These are phyloP conservation scores for Melolontha melolontha DNA, from an alignment of 2,888 invertebrate genomes.

Conservation along the genomic window DNA sequence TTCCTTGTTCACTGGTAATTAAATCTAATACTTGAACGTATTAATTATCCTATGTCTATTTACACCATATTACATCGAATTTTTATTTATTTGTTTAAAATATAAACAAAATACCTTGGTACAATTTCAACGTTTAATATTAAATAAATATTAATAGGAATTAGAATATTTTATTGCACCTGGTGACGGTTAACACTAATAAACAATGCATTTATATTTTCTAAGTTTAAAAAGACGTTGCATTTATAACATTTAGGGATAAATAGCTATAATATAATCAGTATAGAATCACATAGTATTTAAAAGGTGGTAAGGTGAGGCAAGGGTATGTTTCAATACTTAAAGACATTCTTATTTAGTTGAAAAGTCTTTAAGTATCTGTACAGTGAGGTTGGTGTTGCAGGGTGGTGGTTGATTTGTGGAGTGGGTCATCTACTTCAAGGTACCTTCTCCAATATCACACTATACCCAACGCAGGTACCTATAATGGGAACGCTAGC, in stretches of 20 bases:
- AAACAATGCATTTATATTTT: constrained; percentile 4
- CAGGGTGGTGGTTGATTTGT: constrained; percentile 62
- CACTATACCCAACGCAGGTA: constrained; percentile 16
- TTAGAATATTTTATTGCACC: not conserved
- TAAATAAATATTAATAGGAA: too few species aligned
- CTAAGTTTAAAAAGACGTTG: not conserved
- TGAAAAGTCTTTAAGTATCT: constrained; percentile 52
- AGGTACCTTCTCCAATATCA: constrained; percentile 13
- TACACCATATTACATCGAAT: too few species aligned
- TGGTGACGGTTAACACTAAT: not conserved
- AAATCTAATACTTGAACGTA: too few species aligned
- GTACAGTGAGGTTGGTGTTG: constrained; percentile 54
- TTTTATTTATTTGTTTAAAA: too few species aligned
- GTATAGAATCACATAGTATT: not conserved
- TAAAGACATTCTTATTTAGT: constrained; percentile 45
- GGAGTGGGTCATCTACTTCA: constrained; percentile 51
- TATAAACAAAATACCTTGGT: too few species aligned
- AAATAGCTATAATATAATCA: constrained; percentile 1
- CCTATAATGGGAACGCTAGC: constrained; percentile 23
- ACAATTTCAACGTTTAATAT: too few species aligned
- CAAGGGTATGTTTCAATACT: constrained; percentile 51
- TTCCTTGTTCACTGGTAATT: too few species aligned
- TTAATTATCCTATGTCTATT: too few species aligned
- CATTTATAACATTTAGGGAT: constrained; percentile 1
- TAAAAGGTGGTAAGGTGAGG: constrained; percentile 57